Percentiles rank a stretch among this genome's conserved stretches.
phyloP scores from a whole-genome alignment of 2,797 vertebrate genomes.

The Leptodactylus fallax region DNA sequence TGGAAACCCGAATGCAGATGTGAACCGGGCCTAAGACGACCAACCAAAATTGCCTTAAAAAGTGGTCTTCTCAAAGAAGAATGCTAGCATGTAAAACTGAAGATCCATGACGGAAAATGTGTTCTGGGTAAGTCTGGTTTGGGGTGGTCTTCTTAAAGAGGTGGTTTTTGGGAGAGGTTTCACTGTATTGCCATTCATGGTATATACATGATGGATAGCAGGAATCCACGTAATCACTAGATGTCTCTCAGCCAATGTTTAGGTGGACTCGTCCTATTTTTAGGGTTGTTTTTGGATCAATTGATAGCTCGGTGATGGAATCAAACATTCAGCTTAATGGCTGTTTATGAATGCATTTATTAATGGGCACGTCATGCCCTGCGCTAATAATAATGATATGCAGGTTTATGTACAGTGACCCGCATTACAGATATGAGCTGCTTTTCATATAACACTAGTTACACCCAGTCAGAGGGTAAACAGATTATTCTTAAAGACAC shows the following conservation, averaged over 20 bases:
- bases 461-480: background rate
- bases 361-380: background rate
- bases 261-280: conserved; percentile 30
- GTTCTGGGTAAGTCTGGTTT: no score
- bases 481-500: background rate
- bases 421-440: background rate
- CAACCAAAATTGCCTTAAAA: no score
- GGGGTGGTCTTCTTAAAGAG: no score
- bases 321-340: conserved; percentile 40
- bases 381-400: conserved; percentile 1
- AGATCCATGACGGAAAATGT: no score
- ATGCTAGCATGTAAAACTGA: no score
- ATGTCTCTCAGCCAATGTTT: conserved; percentile 1
- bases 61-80: no score
- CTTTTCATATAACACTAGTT: background rate
- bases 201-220: background rate
- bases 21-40: no score
- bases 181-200: background rate
- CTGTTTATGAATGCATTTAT: conserved; percentile 43
- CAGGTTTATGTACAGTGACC: conserved; percentile 13
- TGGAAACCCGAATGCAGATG: no score
- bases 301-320: conserved; percentile 19
- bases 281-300: conserved; percentile 23
- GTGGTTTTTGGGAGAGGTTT: background rate
- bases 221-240: no score